Conservation (phyloP, 2,888 invertebrate species). For the Archips crataeganus region DNA sequence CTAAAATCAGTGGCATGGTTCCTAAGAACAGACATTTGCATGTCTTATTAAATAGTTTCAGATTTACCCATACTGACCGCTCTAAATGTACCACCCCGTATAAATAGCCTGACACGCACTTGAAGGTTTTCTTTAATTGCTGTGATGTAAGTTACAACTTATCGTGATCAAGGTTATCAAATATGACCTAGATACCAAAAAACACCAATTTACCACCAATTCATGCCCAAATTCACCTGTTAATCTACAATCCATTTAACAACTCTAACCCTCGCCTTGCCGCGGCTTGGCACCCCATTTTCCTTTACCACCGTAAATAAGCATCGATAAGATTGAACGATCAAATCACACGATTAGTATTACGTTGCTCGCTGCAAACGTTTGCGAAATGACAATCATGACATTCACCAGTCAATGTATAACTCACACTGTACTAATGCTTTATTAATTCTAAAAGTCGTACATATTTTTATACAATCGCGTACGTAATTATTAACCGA, state of each 20-base stretch:
- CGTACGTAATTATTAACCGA: too few species aligned
- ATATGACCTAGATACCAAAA: neutral
- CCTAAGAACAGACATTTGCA: too few species aligned
- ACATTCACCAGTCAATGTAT: slow-evolving; percentile 1
- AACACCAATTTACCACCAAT: neutral
- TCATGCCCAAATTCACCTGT: neutral
- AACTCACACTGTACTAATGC: too few species aligned
- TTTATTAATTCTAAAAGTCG: too few species aligned
- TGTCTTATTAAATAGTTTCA: too few species aligned
- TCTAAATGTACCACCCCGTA: too few species aligned
- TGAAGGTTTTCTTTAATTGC: too few species aligned
- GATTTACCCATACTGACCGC: too few species aligned
- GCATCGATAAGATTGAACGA: neutral
- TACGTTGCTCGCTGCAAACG: neutral
- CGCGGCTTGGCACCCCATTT: neutral
- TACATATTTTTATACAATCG: too few species aligned
- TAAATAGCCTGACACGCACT: neutral
- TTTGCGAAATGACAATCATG: neutral
- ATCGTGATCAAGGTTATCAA: neutral
- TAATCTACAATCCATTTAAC: slow-evolving; percentile 2
- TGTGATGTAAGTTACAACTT: neutral
- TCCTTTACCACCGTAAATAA: neutral
- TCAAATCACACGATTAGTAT: neutral
- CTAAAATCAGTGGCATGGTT: too few species aligned
- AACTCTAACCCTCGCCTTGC: neutral